Evolutionary conservation across 2,888 invertebrate genomes (phyloP), one percentile per base, ranked within the genome.

Genomic region (Cacoxenus indagator): DNA sequence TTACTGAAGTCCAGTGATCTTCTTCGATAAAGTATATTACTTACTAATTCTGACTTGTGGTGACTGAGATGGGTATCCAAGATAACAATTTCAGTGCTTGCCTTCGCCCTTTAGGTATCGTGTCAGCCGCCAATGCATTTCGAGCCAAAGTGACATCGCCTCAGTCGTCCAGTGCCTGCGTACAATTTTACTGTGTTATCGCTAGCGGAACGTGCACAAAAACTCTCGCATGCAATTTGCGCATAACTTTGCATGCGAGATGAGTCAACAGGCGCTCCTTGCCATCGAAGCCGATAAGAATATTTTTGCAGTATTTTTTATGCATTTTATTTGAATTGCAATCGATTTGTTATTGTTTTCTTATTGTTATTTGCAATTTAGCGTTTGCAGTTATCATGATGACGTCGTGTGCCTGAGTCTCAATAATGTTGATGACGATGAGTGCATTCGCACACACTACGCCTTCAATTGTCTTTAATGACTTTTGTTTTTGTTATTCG

Each of bases 171-270:
- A n/a, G n/a, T n/a, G 37, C 37, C 37, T 8, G 8, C 37, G 14
- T 5, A 37, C 37, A 11, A 8, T 37, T 5, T 37, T 37, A 8
- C 37, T 11, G 37, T 37, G 8, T 11, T 37, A 11, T 37, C 37
- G 14, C 14, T 11, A 37, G 14, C 2, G 14, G 8, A 0, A 37
- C 8, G 37, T 37, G 37, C 37, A 51, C 51, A 22, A 45, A 62
- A 61, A 22, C 43, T n/a, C 22, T 62, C 61, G 61, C 61, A 43
- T 45, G 61, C 24, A 26, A 62, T 62, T 55, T 27, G 22, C 9
- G 3, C 17, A 22, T 51, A 19, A 51, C 19, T 9, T 22, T n/a
- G 27, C 55, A 26, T 55, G 24, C 11, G 55, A 14, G 37, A 14
- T 8, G 8, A 4, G 17, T 51, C 9, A n/a, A n/a, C n/a, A n/a